Base-by-base conservation (phyloP, 1,140 invertebrate species). In the Orchestia grillus region DNA sequence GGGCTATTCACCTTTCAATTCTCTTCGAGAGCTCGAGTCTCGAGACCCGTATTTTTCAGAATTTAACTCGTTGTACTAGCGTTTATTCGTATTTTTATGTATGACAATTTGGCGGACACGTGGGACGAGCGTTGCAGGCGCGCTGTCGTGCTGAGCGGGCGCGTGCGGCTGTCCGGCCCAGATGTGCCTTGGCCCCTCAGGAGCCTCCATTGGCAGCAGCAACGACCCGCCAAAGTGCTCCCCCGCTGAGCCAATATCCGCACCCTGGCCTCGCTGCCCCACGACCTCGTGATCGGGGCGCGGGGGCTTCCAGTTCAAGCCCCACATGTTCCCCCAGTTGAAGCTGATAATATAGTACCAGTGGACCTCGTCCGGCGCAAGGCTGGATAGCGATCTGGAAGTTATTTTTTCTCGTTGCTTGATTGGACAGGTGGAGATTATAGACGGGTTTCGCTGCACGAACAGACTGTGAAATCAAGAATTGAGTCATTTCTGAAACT, bases 221-320 rank as follows among this genome's bases (percentile, higher is more conserved):
- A 77, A 77, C 62, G 62, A 77, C 88, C 88, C 36, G 41, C 88
- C 43, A 90, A 90, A 90, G 88, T 90, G 88, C 28, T 42, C 88
- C 41, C 88, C 88, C 43, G 88, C 88, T 90, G 88, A 3, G 88
- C 88, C 88, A 42, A 90, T 90, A 90, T 90, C 88, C 62, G 62
- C 62, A 23, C 62, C 62, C 28, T 28, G 62, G 62, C 36, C 62
- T 77, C 6, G 47, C 62, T 77, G 62, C 1, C 62, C 36, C 62
- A 6, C 62, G 62, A 77, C 62, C 62, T 77, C 28, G 15, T 77
- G 62, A 77, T 77, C 62, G 11, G 62, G 62, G 62, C 62, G 62
- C 11, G 62, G 62, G 11, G 62, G 3, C 19, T 19, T 19, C 47
- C 47, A 3, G 15, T 77, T 36, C 62, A 77, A 77, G 28, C 62